Base-by-base conservation (phyloP, 2,113 vertebrate species). In the Dicrurus megarhynchus region DNA sequence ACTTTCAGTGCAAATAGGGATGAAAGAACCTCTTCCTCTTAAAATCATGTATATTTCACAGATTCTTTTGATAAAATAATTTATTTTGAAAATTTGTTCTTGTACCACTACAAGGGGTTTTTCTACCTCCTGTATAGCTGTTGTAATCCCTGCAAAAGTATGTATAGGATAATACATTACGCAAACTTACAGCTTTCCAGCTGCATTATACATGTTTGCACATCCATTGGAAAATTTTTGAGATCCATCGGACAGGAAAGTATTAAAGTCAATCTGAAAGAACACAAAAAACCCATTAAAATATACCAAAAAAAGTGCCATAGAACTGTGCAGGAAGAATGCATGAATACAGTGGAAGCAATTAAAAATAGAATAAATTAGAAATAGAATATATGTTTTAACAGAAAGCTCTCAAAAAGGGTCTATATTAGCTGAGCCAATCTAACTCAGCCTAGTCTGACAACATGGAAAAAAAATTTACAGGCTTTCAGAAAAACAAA, bases 201-300 rank as follows among this genome's bases (percentile, higher is more conserved):
- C 96, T 99, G 99, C 99, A 99, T 99, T 97, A 99, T 99, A 95
- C 99, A 99, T 16, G 99, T 99, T 98, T 99, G 99, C 42, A 99
- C 99, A 81, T 99, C 99, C 99, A 99, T 99, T 20, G 99, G 99
- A 95, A 99, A 99, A 98, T 99, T 99, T 96, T 99, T 99, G 63
- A 99, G 98, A 96, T 99, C 99, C 99, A 99, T 99, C 13, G 99
- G 99, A 95, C 99, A 99, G 42, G 99, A 99, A 50, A 99, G 98
- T 42, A 99, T 99, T 97, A 99, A 97, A 28, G 99, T 99, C 90
- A 99, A 97, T 91, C 99, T 99, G 98, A 97, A 98, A 98, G 49
- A 96, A 93, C 60, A 97, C 49, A 93, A 89, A 94, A 78, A 44
- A n/a, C 26, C 4, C 47, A 60, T 96, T 90, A 74, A 80, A 85